phyloP scores from a whole-genome alignment of 2,888 invertebrate species.

The Dastarcus helophoroides region DNA sequence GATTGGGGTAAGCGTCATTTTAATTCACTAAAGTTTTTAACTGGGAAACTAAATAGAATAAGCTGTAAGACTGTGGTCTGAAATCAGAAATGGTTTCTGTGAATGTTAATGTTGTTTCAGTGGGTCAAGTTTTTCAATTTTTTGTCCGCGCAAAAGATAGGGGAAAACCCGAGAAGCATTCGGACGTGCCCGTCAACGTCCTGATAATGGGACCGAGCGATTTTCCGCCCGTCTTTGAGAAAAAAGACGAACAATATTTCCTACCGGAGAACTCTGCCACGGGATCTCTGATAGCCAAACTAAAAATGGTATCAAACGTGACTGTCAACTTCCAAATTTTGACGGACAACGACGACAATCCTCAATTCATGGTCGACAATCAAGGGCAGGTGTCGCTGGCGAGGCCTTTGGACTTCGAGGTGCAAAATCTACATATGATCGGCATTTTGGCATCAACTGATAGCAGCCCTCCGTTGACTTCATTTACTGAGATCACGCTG shows the following conservation, averaged over 20 bases:
- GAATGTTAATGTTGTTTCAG: conserved; percentile 37
- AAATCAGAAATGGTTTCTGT: background rate
- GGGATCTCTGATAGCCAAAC: conserved; percentile 55
- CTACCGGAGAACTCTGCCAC: conserved; percentile 64
- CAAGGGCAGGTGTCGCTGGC: conserved; percentile 64
- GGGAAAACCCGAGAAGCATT: conserved; percentile 62
- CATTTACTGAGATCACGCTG: conserved; percentile 58
- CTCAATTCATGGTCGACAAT: conserved; percentile 59
- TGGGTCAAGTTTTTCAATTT: conserved; percentile 71
- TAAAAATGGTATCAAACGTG: conserved; percentile 53
- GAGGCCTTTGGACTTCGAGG: conserved; percentile 66
- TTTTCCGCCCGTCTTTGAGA: conserved; percentile 60
- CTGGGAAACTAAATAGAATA: background rate
- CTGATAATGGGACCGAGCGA: conserved; percentile 61
- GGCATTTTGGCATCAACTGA: conserved; percentile 61
- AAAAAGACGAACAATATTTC: conserved; percentile 65
- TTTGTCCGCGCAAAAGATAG: conserved; percentile 81
- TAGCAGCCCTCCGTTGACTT: conserved; percentile 58
- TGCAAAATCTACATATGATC: conserved; percentile 55
- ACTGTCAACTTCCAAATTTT: conserved; percentile 52
- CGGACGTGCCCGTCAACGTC: conserved; percentile 72
- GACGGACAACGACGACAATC: conserved; percentile 47
- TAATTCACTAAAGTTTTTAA: conserved; percentile 1
- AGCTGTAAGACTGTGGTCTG: background rate
- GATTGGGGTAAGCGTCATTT: conserved; percentile 33